phyloP scores from a whole-genome alignment of 2,113 vertebrate genomes.

The Stercorarius parasiticus region DNA sequence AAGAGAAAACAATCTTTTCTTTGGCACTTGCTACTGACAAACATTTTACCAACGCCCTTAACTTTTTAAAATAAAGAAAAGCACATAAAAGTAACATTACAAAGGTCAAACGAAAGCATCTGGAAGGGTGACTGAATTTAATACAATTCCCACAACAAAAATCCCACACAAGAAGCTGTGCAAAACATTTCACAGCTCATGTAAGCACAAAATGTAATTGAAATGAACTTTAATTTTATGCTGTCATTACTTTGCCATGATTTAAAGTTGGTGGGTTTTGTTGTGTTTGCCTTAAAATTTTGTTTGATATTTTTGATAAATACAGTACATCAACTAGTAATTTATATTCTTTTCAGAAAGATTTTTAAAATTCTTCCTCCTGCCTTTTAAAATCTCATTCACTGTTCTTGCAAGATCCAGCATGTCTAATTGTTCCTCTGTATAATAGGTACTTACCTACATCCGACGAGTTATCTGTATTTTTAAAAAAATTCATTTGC shows the following conservation, averaged over 20 bases:
- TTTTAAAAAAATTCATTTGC: background rate
- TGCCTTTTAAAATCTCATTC: background rate
- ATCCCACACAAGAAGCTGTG: conserved; percentile 58
- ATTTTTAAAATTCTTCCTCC: background rate
- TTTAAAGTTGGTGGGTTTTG: background rate
- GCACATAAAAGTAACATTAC: conserved; percentile 2
- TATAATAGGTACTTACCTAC: background rate
- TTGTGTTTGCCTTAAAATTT: background rate
- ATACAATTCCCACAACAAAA: conserved; percentile 37
- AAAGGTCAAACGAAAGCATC: conserved; percentile 66
- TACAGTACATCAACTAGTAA: background rate
- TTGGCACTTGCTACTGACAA: conserved; percentile 49
- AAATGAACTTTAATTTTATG: background rate
- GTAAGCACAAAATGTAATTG: background rate
- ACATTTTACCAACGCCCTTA: conserved; percentile 8
- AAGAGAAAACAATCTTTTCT: conserved; percentile 6
- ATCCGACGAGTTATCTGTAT: background rate
- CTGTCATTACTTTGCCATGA: background rate
- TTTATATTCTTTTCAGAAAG: background rate
- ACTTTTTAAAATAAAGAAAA: conserved; percentile 42
- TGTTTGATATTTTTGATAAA: background rate
- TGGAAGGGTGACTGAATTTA: conserved; percentile 48
- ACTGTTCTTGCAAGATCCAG: background rate
- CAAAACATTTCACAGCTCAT: conserved; percentile 16
- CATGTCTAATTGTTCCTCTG: background rate